Percentiles rank a stretch among this genome's conserved stretches.
phyloP scores from a whole-genome alignment of 2,113 vertebrate species.

The Pampusana beccarii region DNA sequence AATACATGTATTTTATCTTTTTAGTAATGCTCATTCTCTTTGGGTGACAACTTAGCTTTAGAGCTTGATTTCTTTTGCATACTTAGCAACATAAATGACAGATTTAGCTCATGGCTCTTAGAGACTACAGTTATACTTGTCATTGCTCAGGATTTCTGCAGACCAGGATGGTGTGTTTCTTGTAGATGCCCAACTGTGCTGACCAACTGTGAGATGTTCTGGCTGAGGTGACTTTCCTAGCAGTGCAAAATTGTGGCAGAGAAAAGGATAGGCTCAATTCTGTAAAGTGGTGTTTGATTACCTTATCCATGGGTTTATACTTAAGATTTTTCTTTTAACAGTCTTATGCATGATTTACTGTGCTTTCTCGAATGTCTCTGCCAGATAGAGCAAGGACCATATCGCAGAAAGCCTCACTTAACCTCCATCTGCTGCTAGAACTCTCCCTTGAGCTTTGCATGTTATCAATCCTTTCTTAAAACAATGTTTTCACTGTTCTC shows the following conservation, averaged over 20 bases:
- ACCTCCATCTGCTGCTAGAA: neutral
- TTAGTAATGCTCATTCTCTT: conserved; percentile 44
- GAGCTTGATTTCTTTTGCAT: conserved; percentile 39
- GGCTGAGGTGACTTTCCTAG: neutral
- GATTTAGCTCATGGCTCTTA: neutral
- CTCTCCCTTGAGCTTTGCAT: neutral
- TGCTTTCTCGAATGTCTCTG: neutral
- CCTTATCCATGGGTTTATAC: neutral
- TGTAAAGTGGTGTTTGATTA: neutral
- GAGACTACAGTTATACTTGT: neutral
- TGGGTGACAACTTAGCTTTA: conserved; percentile 33
- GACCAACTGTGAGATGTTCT: neutral
- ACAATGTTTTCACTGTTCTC: neutral
- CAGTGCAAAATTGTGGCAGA: neutral
- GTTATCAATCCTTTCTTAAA: neutral
- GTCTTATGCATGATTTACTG: neutral
- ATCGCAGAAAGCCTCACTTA: neutral
- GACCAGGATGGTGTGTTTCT: neutral
- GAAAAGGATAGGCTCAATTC: neutral
- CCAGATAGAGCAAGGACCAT: neutral
- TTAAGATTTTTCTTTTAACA: neutral
- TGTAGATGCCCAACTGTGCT: neutral
- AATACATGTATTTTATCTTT: conserved; percentile 25
- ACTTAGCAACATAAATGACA: conserved; percentile 11
- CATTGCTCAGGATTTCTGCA: conserved; percentile 2